Base-by-base conservation (phyloP, 2,113 vertebrate genomes). In the Otocyon megalotis region DNA sequence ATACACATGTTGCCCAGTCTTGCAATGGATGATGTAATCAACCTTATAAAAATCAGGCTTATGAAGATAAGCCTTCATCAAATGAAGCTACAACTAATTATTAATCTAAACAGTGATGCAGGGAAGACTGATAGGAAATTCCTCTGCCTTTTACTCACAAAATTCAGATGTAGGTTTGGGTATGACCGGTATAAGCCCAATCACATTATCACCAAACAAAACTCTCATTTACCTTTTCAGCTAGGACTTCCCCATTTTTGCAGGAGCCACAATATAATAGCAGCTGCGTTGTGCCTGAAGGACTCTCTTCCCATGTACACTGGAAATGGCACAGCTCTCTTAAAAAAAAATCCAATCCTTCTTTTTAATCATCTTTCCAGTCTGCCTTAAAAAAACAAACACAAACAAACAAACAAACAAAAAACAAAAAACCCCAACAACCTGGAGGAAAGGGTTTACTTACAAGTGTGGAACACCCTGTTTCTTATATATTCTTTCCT, bases 321-420 rank as follows among this genome's bases (percentile, higher is more conserved):
- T 60, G 30, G 94, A 90, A 89, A 89, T 69, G 26, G 6, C 20
- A 35, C 11, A 80, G 53, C 9, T 94, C 35, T 81, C 60, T 77
- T 60, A 0, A 24, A 94, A 83, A 95, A 17, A 54, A 65, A 65
- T 50, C 58, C 35, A 79, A 30, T 58, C 11, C 58, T 54, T n/a
- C 43, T 65, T 87, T 93, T 77, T 71, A 85, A 96, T 95, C 56
- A 91, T 90, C 67, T 87, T 97, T 83, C 37, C 48, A 76, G 48
- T 67, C 20, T 95, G 48, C 62, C 19, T 92, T 11, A 50, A 43
- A 76, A 76, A 54, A 35, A 85, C 85, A 88, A 37, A 13, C 2
- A 65, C 37, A 43, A 37, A 72, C 35, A 11, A 14, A 37, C n/a
- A 32, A 35, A 71, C 10, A 71, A 58, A 58, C 17, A 19, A 16